Conservation (phyloP, 2,888 invertebrate species). For the Torymus aiolomorphi region DNA sequence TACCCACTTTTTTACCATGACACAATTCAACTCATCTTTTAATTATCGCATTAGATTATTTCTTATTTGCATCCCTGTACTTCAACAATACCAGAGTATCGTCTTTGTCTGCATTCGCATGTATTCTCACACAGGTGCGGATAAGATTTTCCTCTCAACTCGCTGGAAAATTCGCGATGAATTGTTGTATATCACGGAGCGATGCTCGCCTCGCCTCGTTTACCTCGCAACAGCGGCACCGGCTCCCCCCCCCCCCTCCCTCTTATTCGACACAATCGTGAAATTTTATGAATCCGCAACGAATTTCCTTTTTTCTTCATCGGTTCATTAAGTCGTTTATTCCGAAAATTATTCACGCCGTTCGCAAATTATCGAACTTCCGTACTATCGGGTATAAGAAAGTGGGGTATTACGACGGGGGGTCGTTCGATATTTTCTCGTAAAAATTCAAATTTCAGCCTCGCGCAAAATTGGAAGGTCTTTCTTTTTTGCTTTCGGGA, state of each 20-base stretch:
- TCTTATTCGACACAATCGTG: too few relatives aligned
- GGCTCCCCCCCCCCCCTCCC: too few relatives aligned
- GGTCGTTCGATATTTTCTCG: slow-evolving; percentile 4
- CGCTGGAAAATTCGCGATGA: slow-evolving; percentile 9
- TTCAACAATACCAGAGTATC: too few relatives aligned
- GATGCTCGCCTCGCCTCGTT: not conserved
- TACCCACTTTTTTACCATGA: too few relatives aligned
- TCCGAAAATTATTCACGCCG: not conserved
- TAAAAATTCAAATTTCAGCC: slow-evolving; percentile 1
- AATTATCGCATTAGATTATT: too few relatives aligned
- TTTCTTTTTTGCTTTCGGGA: not conserved
- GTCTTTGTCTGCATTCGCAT: too few relatives aligned
- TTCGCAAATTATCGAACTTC: not conserved
- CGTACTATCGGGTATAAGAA: not conserved
- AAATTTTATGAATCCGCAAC: too few relatives aligned
- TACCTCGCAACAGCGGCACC: not conserved
- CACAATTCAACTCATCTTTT: too few relatives aligned
- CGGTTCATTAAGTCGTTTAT: not conserved
- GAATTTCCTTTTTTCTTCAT: not conserved
- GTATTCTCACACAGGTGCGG: not conserved
- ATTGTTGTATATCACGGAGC: slow-evolving; percentile 2
- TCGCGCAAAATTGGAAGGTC: not conserved
- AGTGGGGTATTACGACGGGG: not conserved
- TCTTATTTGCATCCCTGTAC: too few relatives aligned
- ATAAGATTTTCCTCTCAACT: not conserved